Evolutionary conservation across 2,797 vertebrate species (phyloP).

Genomic region (Epinephelus awoara): DNA sequence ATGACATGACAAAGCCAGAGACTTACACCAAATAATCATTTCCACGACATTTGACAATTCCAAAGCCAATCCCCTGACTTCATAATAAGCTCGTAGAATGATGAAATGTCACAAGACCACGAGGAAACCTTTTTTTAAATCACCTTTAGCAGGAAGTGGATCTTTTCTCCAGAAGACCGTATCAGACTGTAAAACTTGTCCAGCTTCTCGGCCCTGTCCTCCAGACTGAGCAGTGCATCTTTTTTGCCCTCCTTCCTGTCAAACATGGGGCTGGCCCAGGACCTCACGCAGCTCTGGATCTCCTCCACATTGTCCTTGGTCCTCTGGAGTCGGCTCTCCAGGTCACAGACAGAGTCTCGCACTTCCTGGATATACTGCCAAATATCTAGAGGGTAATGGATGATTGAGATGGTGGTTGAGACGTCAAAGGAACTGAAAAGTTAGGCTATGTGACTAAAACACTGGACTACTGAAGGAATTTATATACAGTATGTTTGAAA

Average conservation of each 20-base stretch:
- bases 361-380: constrained; percentile 89
- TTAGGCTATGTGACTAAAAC: background rate
- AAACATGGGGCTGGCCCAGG: constrained; percentile 89
- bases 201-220: constrained; percentile 86
- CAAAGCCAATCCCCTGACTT: constrained; percentile 9
- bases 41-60: constrained; percentile 3
- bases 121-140: background rate
- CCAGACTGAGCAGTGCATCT: constrained; percentile 88
- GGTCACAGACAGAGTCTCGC: constrained; percentile 84
- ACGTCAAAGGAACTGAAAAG: background rate
- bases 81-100: constrained; percentile 2
- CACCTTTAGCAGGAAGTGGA: constrained; percentile 91
- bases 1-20: constrained; percentile 37
- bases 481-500: background rate
- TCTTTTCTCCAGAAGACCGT: constrained; percentile 87
- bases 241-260: constrained; percentile 91
- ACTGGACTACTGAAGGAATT: background rate
- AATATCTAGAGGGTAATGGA: constrained; percentile 80
- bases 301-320: constrained; percentile 90
- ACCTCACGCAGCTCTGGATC: constrained; percentile 88
- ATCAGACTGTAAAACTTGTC: constrained; percentile 87
- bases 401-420: background rate
- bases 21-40: constrained; percentile 6
- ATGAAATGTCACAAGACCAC: constrained; percentile 33
- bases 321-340: constrained; percentile 90